Percentiles rank a stretch among this genome's conserved stretches.
Conservation (phyloP, 2,797 vertebrate species). For the Sphenodon punctatus region DNA sequence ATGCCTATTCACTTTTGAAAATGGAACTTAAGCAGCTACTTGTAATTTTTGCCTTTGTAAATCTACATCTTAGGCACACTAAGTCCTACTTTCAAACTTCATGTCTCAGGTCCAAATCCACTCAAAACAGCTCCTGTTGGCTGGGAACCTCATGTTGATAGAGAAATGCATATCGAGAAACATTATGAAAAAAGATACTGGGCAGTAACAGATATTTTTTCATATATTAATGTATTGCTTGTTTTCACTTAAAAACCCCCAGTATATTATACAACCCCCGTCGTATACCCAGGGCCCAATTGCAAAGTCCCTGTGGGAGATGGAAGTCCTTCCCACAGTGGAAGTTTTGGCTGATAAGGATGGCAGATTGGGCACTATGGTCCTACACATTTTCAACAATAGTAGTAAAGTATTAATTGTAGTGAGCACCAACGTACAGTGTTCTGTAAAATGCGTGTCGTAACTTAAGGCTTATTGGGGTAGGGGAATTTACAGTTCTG, state of each 20-base stretch:
- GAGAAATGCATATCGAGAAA: slow-evolving; percentile 15
- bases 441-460: neutral
- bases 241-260: slow-evolving; percentile 61
- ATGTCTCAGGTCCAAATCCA: neutral
- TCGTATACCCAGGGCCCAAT: too few relatives aligned
- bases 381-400: neutral
- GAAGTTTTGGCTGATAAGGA: neutral
- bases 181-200: neutral
- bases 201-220: neutral
- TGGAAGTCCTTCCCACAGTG: slow-evolving; percentile 8
- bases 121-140: neutral
- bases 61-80: too few relatives aligned
- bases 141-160: neutral
- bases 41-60: too few relatives aligned
- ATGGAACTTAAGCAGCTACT: too few relatives aligned
- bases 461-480: neutral
- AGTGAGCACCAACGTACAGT: rapidly evolving
- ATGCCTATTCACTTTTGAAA: too few relatives aligned
- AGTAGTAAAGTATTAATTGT: neutral
- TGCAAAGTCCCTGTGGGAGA: slow-evolving; percentile 47
- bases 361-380: neutral
- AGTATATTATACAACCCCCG: too few relatives aligned
- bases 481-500: neutral
- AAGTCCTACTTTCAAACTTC: neutral
- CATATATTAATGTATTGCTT: slow-evolving; percentile 56